Percentiles rank a stretch among this genome's conserved stretches.
These are phyloP conservation scores for Trichonephila clavipes DNA, from an alignment of 1,140 invertebrate genomes.

Conservation along the genomic window DNA sequence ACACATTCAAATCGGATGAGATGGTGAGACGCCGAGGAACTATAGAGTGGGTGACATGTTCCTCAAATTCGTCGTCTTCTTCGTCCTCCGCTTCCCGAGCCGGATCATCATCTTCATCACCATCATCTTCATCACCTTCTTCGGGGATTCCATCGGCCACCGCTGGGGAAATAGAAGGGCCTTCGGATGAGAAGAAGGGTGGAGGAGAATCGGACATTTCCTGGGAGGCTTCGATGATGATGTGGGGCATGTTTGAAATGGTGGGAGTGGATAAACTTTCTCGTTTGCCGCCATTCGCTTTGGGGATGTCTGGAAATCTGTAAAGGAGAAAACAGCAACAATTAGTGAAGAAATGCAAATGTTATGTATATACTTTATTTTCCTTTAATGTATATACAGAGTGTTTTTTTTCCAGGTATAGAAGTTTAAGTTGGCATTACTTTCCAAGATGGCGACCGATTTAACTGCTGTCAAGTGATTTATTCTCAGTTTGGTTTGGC, in stretches of 20 bases:
- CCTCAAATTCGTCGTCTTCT: slow-evolving; percentile 57
- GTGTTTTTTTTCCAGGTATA: too few species aligned
- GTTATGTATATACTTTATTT: too few species aligned
- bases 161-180: background rate
- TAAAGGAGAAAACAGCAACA: background rate
- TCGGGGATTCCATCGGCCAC: slow-evolving; percentile 51
- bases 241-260: slow-evolving; percentile 62
- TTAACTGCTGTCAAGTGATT: too few species aligned
- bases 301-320: slow-evolving; percentile 52
- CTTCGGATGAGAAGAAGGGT: slow-evolving; percentile 60
- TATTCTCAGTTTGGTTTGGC: too few species aligned
- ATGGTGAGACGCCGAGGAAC: slow-evolving; percentile 66
- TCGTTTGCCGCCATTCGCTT: slow-evolving; percentile 57
- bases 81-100: slow-evolving; percentile 48
- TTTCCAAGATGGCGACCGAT: too few species aligned
- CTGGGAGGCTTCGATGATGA: slow-evolving; percentile 70
- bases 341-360: background rate
- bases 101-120: slow-evolving; percentile 51
- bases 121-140: slow-evolving; percentile 52
- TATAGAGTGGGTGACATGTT: slow-evolving; percentile 45
- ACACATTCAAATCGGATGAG: slow-evolving; percentile 57
- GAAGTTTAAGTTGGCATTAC: too few species aligned
- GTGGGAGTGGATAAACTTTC: slow-evolving; percentile 38
- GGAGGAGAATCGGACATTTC: slow-evolving; percentile 46
- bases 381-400: too few species aligned